Conservation (phyloP, 2,797 vertebrate species). For the Lithobates pipiens region DNA sequence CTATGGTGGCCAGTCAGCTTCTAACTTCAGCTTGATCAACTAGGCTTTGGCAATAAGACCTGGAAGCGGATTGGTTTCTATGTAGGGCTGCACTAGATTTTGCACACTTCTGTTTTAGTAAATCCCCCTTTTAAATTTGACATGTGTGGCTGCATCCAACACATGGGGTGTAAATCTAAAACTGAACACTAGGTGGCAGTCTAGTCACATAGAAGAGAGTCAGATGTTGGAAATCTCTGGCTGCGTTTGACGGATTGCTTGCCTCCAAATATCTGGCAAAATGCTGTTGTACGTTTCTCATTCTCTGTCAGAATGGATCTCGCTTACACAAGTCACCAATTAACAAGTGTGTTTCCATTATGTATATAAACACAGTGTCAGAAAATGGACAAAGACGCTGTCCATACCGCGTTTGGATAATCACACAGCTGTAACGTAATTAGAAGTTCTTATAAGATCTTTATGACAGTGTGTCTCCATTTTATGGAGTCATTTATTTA, state of each 20-base stretch:
- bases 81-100: too few species aligned
- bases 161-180: background rate
- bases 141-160: background rate
- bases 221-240: background rate
- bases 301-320: background rate
- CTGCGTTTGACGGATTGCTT: background rate
- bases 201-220: background rate
- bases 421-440: background rate
- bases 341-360: background rate
- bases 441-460: background rate
- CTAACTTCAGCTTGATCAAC: too few species aligned
- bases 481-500: background rate
- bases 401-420: background rate
- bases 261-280: background rate
- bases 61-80: too few species aligned
- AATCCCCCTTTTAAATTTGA: background rate
- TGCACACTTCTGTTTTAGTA: too few species aligned
- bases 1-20: too few species aligned
- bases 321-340: background rate
- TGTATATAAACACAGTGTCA: constrained; percentile 3
- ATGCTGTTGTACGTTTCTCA: background rate
- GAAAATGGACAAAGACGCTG: constrained; percentile 9
- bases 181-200: constrained; percentile 24
- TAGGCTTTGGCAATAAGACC: too few species aligned
- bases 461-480: background rate